Evolutionary conservation across 2,113 vertebrate genomes (phyloP), one percentile per base, ranked within the genome.

Genomic region (Atlantisia rogersi): DNA sequence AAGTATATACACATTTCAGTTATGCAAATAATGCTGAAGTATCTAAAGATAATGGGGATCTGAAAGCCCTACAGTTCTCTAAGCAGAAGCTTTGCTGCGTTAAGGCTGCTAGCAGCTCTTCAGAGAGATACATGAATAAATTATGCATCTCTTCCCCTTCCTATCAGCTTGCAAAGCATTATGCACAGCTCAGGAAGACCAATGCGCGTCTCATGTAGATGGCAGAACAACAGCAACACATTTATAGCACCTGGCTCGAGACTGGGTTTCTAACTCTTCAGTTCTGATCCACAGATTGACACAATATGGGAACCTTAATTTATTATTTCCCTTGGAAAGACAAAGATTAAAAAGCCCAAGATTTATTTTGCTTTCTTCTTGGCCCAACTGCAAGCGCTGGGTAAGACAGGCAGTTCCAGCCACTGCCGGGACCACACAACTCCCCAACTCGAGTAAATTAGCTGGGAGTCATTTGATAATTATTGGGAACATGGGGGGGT

Each of bases 11-110:
- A 74, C 46, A 31, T 82, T 76, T 92, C 86, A 92, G 53, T 82
- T 76, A 96, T 86, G 89, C 82, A 97, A 97, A 96, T 78, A 95
- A 87, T 56, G n/a, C 11, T 40, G 35, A 88, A 29, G 11, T 77
- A 69, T 44, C 74, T 90, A 53, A 87, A 86, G 82, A 86, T 62
- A 95, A 78, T 7, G 40, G 80, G 17, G 50, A 94, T 73, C 65
- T 68, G 64, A 89, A 88, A 90, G 89, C 77, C 65, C 65, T 82
- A 16, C 53, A 68, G 71, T 88, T 77, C 48, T 76, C 40, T 25
- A 86, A 86, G 59, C 39, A 64, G 58, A 62, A 82, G 26, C 70
- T 75, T 65, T 77, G 50, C 70, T 82, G 68, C 63, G 53, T 68
- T 62, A 84, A 93, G 77, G 83, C 69, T 86, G 81, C 55, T 59